Evolutionary conservation across 1,140 invertebrate species (phyloP), one percentile per base, ranked within the genome.

Genomic region (Pectinophora gossypiella): DNA sequence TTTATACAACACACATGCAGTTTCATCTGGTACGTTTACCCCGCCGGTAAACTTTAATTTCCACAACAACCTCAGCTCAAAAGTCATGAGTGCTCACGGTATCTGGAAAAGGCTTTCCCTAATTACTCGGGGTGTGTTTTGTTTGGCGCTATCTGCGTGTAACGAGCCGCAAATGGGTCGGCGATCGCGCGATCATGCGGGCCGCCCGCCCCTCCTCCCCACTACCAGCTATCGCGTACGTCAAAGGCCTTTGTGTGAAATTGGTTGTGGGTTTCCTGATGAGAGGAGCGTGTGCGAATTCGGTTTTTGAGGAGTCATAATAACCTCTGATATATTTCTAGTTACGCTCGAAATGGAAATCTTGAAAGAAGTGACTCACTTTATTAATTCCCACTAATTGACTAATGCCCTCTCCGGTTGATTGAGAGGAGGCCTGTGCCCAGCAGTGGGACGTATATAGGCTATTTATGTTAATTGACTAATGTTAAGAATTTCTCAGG

Each of bases 71-170:
- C 38, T 6, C 23, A 32, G n/a, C n/a, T n/a, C 22, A 50, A 54
- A 59, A 62, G 46, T 58, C 51, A 50, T 23, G 79, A 83, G 70
- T 80, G 74, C 80, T 86, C 76, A 81, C 76, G 68, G 66, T 86
- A 84, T 84, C 83, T 86, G 77, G 72, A 83, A 84, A 86, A 86
- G 80, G 80, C 83, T 84, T 86, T 83, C 68, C 80, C 80, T 86
- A 86, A 86, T 86, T 86, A 83, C 79, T 85, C 81, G 68, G 78
- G 78, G 79, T 80, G 64, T 70, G 79, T 85, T 83, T 85, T 86
- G 83, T 86, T 78, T 85, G 80, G 79, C 71, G 80, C 80, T 86
- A 86, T 86, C 83, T 62, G 81, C 66, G 83, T 79, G 80, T 83
- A 86, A 79, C 80, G 80, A 81, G 83, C 73, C 77, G 77, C 80